Evolutionary conservation across 2,113 vertebrate species (phyloP).

Genomic region (Corythornis cristatus): DNA sequence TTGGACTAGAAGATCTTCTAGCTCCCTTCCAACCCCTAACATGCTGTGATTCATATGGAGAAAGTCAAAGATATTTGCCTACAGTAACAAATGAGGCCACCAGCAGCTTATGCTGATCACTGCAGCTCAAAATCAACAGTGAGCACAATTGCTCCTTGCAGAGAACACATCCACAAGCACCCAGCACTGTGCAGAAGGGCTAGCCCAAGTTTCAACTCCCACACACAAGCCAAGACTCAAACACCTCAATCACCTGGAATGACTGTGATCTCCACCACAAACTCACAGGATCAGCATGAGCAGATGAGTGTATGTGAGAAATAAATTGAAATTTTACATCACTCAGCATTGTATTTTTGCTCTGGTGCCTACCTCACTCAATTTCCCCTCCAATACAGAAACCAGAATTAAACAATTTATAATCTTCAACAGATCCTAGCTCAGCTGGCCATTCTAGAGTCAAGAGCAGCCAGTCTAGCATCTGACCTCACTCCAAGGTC

Average conservation of each 20-base stretch:
- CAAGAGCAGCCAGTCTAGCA: neutral
- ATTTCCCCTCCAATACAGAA: neutral
- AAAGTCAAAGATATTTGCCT: neutral
- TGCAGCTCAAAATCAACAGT: neutral
- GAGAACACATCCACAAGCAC: neutral
- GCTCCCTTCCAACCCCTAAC: too few species aligned
- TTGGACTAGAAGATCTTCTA: too few species aligned
- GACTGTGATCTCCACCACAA: neutral
- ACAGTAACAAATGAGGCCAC: neutral
- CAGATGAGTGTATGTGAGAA: neutral
- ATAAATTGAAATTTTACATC: neutral
- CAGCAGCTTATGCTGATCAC: neutral
- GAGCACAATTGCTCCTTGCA: neutral
- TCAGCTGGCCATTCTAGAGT: neutral
- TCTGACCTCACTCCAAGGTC: neutral
- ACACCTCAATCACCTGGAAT: neutral
- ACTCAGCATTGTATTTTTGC: neutral
- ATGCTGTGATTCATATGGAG: neutral
- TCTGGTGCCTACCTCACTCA: neutral
- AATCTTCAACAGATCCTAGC: neutral
- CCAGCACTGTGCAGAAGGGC: neutral
- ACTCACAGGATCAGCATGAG: neutral
- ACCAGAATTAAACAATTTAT: neutral
- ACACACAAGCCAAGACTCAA: neutral
- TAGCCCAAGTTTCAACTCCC: neutral